These are phyloP conservation scores for Hyles euphorbiae DNA, from an alignment of 1,140 invertebrate species.

Conservation along the genomic window DNA sequence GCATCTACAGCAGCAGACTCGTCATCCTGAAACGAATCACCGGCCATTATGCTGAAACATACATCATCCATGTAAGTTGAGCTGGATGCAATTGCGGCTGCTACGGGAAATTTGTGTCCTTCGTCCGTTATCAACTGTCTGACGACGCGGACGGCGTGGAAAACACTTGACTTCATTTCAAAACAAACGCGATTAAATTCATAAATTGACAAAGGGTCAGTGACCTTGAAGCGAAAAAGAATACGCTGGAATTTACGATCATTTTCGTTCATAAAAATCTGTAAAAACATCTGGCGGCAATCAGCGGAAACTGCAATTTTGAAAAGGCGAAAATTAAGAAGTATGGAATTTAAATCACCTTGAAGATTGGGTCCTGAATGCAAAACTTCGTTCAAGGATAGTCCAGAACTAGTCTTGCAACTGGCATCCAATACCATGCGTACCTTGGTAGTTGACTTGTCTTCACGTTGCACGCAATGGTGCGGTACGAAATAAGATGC, in stretches of 20 bases:
- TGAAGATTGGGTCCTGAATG: slow-evolving; percentile 29
- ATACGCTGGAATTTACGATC: slow-evolving; percentile 17
- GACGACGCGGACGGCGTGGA: not conserved
- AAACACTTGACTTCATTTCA: not conserved
- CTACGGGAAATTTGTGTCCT: not conserved
- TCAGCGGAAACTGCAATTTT: slow-evolving; percentile 15
- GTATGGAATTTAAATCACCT: slow-evolving; percentile 1
- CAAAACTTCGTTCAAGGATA: slow-evolving; percentile 29
- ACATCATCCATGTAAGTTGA: too few relatives aligned
- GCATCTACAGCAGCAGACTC: not conserved
- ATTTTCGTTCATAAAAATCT: slow-evolving; percentile 11
- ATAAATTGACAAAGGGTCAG: slow-evolving; percentile 10
- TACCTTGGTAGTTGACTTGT: slow-evolving; percentile 10
- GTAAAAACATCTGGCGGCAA: slow-evolving; percentile 18
- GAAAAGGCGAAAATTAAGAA: slow-evolving; percentile 17
- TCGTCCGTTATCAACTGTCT: not conserved
- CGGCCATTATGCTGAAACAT: too few relatives aligned
- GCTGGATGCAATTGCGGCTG: not conserved
- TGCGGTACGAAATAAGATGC: slow-evolving; percentile 25
- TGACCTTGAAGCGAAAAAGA: slow-evolving; percentile 8
- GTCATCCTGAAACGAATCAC: not conserved
- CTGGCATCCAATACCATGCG: slow-evolving; percentile 31
- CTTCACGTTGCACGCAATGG: slow-evolving; percentile 20
- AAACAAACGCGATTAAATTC: slow-evolving; percentile 14
- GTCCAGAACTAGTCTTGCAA: slow-evolving; percentile 14